Evolutionary conservation across 2,888 invertebrate species (phyloP), one percentile per base, ranked within the genome.

Genomic region (Meandrusa payeni): DNA sequence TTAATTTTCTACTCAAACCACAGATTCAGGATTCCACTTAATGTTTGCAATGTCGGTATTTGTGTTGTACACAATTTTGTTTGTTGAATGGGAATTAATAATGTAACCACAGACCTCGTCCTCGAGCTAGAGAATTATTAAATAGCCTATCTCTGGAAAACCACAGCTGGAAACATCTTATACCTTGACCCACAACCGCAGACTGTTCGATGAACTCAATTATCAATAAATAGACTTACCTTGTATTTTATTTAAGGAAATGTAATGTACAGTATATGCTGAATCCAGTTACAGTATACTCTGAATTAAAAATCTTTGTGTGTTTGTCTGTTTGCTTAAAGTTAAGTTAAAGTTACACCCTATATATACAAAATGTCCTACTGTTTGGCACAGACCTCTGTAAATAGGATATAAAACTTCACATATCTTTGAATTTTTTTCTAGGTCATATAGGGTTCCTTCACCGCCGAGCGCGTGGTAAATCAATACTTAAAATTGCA

Each of bases 101-200:
- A 23, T 12, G 3, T 12, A 46, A 46, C 47, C 48, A 46, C 29
- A 27, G 17, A 7, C 32, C 13, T 13, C 23, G 22, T 36, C 38
- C 9, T 26, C 6, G 23, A 15, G 13, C 10, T 33, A 41, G 39
- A 10, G 26, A 43, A 41, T 41, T 33, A 40, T 46, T 48, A 27
- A 49, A 31, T 47, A 22, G 19, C 19, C 5, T 44, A 33, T 40
- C 27, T 36, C 11, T 28, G 29, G 42, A 37, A 38, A 42, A 55
- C 55, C 51, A 38, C 55, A 50, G 40, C 40, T 40, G 29, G 37
- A 41, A 48, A 48, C 47, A 45, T 44, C 38, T 37, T 17, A 42
- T 38, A 38, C 47, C 46, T 39, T 36, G 47, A 39, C 40, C 33
- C 17, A 48, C 22, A 49, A 52, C 54, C 55, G 41, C 55, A 55